Percentiles rank a stretch among this genome's conserved stretches.
Evolutionary conservation across 2,888 invertebrate species (phyloP).

Genomic region (Lamellibrachia columna): DNA sequence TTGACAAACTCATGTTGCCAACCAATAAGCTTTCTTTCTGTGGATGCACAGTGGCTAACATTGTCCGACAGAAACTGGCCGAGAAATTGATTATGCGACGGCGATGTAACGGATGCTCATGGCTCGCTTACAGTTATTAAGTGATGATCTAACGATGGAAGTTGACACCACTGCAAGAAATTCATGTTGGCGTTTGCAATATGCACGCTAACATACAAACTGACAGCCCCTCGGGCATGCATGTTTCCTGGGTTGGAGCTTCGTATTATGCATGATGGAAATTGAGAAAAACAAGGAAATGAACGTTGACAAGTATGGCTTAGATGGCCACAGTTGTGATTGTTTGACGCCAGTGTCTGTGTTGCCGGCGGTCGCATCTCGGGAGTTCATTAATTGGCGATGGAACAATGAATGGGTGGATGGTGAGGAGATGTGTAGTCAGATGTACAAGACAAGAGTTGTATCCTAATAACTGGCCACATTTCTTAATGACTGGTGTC

Average conservation of each 20-base stretch:
- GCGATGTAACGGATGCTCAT: not conserved
- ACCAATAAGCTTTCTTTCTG: not conserved
- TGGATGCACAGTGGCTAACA: not conserved
- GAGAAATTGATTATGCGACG: not conserved
- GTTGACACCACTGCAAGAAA: not conserved
- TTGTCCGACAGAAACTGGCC: not conserved
- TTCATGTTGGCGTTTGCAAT: not conserved
- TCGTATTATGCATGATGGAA: not conserved
- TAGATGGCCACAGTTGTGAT: not conserved
- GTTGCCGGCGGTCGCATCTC: not conserved
- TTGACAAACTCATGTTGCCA: not conserved
- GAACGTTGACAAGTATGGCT: not conserved
- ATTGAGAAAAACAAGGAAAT: slow-evolving; percentile 3
- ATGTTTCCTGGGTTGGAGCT: not conserved
- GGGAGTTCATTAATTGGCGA: not conserved
- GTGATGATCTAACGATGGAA: not conserved
- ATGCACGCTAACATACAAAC: not conserved
- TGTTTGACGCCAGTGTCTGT: not conserved
- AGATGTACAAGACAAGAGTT: not conserved
- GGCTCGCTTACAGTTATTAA: not conserved
- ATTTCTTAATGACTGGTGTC: not conserved
- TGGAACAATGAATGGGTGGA: not conserved
- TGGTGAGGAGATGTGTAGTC: not conserved
- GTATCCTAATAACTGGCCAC: too few species aligned
- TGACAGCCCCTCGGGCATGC: not conserved